Base-by-base conservation (phyloP, 1,140 invertebrate species). In the Aphelinus atriplicis region DNA sequence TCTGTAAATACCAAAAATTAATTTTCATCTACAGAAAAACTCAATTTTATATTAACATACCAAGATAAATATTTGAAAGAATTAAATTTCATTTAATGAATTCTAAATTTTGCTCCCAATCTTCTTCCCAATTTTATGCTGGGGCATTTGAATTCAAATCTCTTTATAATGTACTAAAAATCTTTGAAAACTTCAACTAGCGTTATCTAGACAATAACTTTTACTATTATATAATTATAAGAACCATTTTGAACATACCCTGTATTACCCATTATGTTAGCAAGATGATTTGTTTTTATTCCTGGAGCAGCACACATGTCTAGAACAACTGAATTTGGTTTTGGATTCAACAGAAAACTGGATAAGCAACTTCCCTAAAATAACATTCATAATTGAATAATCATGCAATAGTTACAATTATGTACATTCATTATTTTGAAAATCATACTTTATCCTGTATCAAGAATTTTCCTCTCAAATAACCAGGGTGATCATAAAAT, bases 221-320 rank as follows among this genome's bases (percentile, higher is more conserved):
- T 26, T 26, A 26, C 26, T 26, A 26, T 26, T 26, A 26, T 6
- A 6, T 53, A 1, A 4, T 60, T 10, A n/a, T 60, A 4, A 4
- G 3, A 60, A 60, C 26, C 7, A 60, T 60, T 60, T 60, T 60
- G 26, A n/a, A 60, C 26, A 60, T 88, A 93, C 90, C 93, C 93
- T 69, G 91, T 85, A 85, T 98, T 96, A 65, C 93, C 85, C 85
- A 98, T 91, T 7, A 94, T 86, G 50, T 95, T 93, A 63, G 96
- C 96, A n/a, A 97, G 84, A 87, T 97, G 95, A 10, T 93, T 92
- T 0, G 97, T 96, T 87, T 99, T 99, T 93, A 97, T 97, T 51
- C 97, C 97, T 7, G 97, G 97, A 45, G 97, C 97, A 9, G 97
- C 95, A 89, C 97, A 99, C 90, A 95, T 94, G 85, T 99, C 97